Base-by-base conservation (phyloP, 2,888 invertebrate species). In the Drosophila pseudotakahashii region DNA sequence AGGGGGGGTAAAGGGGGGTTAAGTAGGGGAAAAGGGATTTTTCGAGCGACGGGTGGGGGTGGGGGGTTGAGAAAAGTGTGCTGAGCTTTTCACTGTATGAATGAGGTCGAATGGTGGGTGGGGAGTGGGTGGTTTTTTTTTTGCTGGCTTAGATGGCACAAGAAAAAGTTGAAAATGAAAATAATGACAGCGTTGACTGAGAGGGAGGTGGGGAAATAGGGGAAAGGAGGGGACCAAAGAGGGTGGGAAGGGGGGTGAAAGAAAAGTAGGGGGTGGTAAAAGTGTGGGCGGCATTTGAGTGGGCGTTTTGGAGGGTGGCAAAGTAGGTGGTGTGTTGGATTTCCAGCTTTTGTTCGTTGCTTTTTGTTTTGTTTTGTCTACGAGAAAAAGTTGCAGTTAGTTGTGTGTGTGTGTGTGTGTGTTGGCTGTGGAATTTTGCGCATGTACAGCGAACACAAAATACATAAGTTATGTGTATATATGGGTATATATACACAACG, bases 361-460 rank as follows among this genome's bases (percentile, higher is more conserved):
- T 63, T 68, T 72, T 79, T 73, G 68, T 73, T 74, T 73, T 83
- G 85, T 78, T 84, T 81, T 81, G 88, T 81, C 88, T 85, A 75
- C 73, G 66, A 86, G 75, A 68, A 73, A 61, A 60, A 73, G 66
- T 53, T 50, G 57, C 59, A 75, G 76, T 30, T 55, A 71, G 61
- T 16, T 39, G 16, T 39, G 14, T 41, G 47, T 52, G 30, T 41
- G 47, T 52, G 30, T 67, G 67, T 67, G 67, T 52, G 61, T 68
- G 50, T 75, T 73, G 73, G 45, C 72, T 75, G 60, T 75, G 70
- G 75, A 83, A 88, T 83, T 82, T 83, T 88, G 87, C 84, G 84
- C 89, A 88, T 88, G 88, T 84, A 88, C 88, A 86, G 72, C 81
- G 75, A 61, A 73, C 79, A 88, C 71, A 84, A 83, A 81, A 86